Base-by-base conservation (phyloP, 2,797 vertebrate species). In the Spondyliosoma cantharus region DNA sequence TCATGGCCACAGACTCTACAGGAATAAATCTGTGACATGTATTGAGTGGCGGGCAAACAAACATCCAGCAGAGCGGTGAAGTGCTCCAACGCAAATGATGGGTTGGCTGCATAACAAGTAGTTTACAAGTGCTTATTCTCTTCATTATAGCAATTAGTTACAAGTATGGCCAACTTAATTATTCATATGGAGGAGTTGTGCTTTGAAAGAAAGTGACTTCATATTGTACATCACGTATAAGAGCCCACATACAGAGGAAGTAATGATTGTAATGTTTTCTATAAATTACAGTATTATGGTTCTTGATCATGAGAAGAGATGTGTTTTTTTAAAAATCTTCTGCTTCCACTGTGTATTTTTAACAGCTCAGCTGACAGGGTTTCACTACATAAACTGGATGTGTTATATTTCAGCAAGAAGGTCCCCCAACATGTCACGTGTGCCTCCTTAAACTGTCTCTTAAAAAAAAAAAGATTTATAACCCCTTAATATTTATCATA, bases 1-100 rank as follows among this genome's bases (percentile, higher is more conserved):
- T 80, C 82, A 14, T 76, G 71, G 77, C 86, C 72, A 48, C 50
- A 63, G 66, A 71, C 73, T 71, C 66, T 37, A 56, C 45, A 63
- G 73, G 54, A 89, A 85, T 69, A 83, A 88, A 82, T 76, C 68
- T 52, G 49, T 67, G 71, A 74, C 48, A 83, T 84, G 42, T 37
- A 57, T 62, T 63, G 43, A 73, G 56, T 76, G 53, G 60, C 56
- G 63, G 72, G 43, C 22, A 42, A 66, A 66, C 75, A 65, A 24
- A 81, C 62, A 56, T 56, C 7, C 4, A 48, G 19, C 56, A 54
- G 59, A 52, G 1, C 60, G 22, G 19, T 62, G n/a, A 8, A 42
- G 24, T 11, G 37, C 14, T 48, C 16, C 37, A 62, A 43, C 29
- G 50, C 3, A 75, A 71, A 71, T 32, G 9, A 24, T 53, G 13